Evolutionary conservation across 1,140 invertebrate species (phyloP).

Genomic region (Oedothorax gibbosus): DNA sequence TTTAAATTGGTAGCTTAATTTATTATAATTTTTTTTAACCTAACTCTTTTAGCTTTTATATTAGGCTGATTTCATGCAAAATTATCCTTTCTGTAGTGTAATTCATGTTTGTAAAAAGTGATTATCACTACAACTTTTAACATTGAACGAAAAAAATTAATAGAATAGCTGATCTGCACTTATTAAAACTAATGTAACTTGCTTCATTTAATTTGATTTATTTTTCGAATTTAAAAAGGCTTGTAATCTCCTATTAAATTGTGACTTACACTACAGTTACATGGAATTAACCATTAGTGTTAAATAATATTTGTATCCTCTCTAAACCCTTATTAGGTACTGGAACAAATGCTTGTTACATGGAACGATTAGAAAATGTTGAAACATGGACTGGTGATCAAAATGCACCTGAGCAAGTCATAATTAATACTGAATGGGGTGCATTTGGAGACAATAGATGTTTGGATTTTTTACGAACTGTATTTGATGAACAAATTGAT

Average conservation of each 20-base stretch:
- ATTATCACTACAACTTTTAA: too few relatives aligned
- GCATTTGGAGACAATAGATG: slow-evolving; percentile 68
- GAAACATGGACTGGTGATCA: slow-evolving; percentile 67
- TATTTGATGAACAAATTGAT: slow-evolving; percentile 66
- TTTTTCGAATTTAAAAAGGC: too few relatives aligned
- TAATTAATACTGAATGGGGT: slow-evolving; percentile 69
- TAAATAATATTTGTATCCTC: neutral
- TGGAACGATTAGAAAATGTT: slow-evolving; percentile 85
- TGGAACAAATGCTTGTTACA: slow-evolving; percentile 96
- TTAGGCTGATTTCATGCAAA: too few relatives aligned
- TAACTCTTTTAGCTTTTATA: neutral
- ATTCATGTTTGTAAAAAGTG: too few relatives aligned
- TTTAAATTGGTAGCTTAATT: neutral
- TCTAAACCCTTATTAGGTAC: slow-evolving; percentile 72
- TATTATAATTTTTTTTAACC: neutral
- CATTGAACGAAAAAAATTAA: too few relatives aligned
- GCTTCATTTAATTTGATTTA: too few relatives aligned
- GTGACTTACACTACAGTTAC: too few relatives aligned
- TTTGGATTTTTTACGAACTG: slow-evolving; percentile 67
- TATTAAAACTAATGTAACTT: too few relatives aligned
- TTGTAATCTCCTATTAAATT: too few relatives aligned
- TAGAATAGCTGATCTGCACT: too few relatives aligned
- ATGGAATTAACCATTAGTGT: too few relatives aligned
- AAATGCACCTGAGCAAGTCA: slow-evolving; percentile 65
- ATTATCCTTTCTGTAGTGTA: too few relatives aligned